Evolutionary conservation across 2,797 vertebrate genomes (phyloP), one percentile per base, ranked within the genome.

Genomic region (Pseudomugil tenellus): DNA sequence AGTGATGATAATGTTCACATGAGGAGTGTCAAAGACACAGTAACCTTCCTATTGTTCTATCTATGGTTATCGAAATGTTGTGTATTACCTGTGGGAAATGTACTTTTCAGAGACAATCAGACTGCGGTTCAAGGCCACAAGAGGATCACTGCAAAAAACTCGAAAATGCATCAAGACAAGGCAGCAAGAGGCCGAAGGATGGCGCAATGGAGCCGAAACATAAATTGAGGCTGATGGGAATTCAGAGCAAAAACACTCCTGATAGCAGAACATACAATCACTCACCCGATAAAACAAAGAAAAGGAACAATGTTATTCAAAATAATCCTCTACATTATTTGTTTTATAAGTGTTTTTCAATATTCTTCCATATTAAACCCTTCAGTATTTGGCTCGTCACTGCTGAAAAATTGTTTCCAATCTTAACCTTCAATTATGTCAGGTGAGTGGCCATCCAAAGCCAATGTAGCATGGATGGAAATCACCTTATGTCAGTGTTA

Each of bases 41-140:
- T 84, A 84, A 89, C 92, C 92, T 92, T 93, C 89, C 72, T 82
- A 84, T 90, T 91, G 90, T 92, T 90, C 89, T 90, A 70, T 86
- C 79, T 77, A 37, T 61, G 67, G 76, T 81, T 85, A 80, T 86
- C 72, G 58, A 64, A 81, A 54, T 71, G 77, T 52, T 26, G 37
- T 70, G 72, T 79, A 61, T 87, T 84, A 87, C 91, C 89, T 80
- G 49, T 67, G 89, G 89, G 91, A 91, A 87, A 85, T 85, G 72
- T 73, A 67, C 82, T 87, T 89, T 91, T 83, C 59, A 67, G 79
- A 87, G 69, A 69, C 70, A 77, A 74, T 78, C 67, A 31, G 80
- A 72, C 43, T 31, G 63, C 19, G 69, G 57, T 41, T 77, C 74
- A 55, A 73, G 69, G 81, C 72, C 79, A 19, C 78, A 35, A 76